Evolutionary conservation across 2,797 vertebrate species (phyloP), one percentile per base, ranked within the genome.

Genomic region (Iguana delicatissima): DNA sequence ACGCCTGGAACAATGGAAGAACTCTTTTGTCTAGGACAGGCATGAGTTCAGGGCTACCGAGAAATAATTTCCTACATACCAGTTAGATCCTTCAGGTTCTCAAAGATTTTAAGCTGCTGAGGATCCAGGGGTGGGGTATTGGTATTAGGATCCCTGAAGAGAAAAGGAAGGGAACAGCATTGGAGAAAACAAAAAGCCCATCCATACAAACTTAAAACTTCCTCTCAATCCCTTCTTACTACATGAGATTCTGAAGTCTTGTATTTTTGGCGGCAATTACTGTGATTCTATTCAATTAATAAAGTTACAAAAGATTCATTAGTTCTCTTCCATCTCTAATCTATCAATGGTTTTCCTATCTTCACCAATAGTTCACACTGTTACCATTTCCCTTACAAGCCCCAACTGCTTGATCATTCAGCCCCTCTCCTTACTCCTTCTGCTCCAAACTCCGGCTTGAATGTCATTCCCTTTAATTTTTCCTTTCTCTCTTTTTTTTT

Each of bases 51-150:
- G 5, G 24, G 55, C 13, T 42, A 42, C 52, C 80, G 10, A 80
- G n/a, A 85, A 89, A 73, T 59, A 38, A 57, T 32, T 55, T 91
- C 59, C 42, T 84, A 93, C 92, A 50, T 96, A 99, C 99, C 99
- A 92, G 99, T 99, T 83, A 99, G 98, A 97, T 99, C 99, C 95
- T 98, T 98, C 93, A 99, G 96, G n/a, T 94, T 97, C 95, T 95
- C 97, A 2, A 99, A 99, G 85, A 96, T 95, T 2, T 91, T 94
- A 80, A 99, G 98, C 92, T 99, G 97, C 86, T 98, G 94, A 0
- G 96, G 94, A 89, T 97, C 97, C 92, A 99, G 96, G 0, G 98
- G 97, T 0, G 97, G 97, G 0, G 92, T 96, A 96, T 98, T 98
- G 83, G 97, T 97, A 73, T 50, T 90, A 13, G 97, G 95, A 93